These are phyloP conservation scores for Regulus satrapa DNA, from an alignment of 2,113 vertebrate species.

Conservation along the genomic window DNA sequence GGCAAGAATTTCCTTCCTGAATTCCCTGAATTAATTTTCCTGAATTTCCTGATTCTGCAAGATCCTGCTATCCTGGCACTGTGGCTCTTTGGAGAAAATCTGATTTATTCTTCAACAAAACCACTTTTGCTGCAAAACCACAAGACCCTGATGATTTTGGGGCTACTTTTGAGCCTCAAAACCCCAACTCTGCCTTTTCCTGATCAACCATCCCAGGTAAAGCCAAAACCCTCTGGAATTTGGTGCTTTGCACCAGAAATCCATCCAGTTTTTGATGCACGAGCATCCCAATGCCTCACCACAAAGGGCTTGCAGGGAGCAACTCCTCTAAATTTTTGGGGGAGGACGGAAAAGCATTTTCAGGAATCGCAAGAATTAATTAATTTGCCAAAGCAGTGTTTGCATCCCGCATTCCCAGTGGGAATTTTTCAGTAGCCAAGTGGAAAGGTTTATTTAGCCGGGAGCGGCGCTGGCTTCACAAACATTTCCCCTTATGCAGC, in stretches of 20 bases:
- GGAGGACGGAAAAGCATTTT: background rate
- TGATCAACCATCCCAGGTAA: too few species aligned
- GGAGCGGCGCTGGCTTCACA: constrained; percentile 75
- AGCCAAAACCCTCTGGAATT: background rate
- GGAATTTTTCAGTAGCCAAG: constrained; percentile 18
- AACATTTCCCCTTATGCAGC: constrained; percentile 80
- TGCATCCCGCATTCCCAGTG: background rate
- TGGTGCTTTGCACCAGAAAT: background rate
- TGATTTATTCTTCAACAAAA: background rate
- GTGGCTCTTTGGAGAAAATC: background rate
- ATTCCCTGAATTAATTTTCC: background rate
- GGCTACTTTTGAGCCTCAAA: background rate
- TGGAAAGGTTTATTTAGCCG: constrained; percentile 84
- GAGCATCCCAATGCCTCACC: fast-evolving
- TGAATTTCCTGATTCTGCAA: background rate
- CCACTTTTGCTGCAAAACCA: background rate
- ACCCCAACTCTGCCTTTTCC: fast-evolving
- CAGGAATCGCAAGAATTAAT: constrained; percentile 9
- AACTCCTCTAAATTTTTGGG: background rate
- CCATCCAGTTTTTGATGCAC: fast-evolving
- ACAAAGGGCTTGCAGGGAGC: background rate
- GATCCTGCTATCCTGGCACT: background rate
- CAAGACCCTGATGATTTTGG: background rate
- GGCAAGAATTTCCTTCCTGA: background rate
- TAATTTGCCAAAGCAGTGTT: constrained; percentile 22